Evolutionary conservation across 2,797 vertebrate genomes (phyloP), one percentile per base, ranked within the genome.

Genomic region (Odontamblyopus rebecca): DNA sequence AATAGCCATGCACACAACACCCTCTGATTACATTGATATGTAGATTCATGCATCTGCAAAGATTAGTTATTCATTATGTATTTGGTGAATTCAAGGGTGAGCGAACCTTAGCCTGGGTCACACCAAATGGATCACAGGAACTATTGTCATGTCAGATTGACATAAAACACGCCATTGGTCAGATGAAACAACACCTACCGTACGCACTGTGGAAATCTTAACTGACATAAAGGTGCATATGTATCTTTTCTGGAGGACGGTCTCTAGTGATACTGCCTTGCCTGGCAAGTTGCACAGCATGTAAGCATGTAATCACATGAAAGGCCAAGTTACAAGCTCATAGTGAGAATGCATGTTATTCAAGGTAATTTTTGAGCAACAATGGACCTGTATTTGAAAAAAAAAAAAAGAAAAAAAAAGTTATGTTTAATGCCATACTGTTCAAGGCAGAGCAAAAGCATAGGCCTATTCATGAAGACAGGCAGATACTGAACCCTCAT

Each of bases 1-100:
- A 92, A 93, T 91, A 91, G 85, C 89, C 91, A 90, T 72, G 81
- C 87, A 85, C 87, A 88, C 88, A 90, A 90, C 91, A 88, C 91
- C 90, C 91, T 78, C 90, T 93, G 90, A 91, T 93, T 91, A 88
- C 90, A 93, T 93, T 92, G 88, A 93, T 89, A 91, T 93, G 91
- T 89, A 92, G 91, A 93, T 92, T 91, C 88, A 91, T 90, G 90
- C 89, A 89, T 91, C 88, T 89, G 91, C 84, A 83, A 87, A 90
- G 88, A 92, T 89, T 84, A 91, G 89, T 92, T 90, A 91, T 91
- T 92, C 91, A 91, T 91, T 92, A 84, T 89, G 87, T 91, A 89
- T 92, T 92, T 92, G 87, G 81, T 83, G 84, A 91, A 84, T 91
- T 84, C 86, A 89, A 82, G 68, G 80, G 82, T 81, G 91, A 87